A percentile compares a stretch with the other conserved stretches of the same genome.
phyloP scores from a whole-genome alignment of 2,113 vertebrate genomes.

The Panthera uncia region DNA sequence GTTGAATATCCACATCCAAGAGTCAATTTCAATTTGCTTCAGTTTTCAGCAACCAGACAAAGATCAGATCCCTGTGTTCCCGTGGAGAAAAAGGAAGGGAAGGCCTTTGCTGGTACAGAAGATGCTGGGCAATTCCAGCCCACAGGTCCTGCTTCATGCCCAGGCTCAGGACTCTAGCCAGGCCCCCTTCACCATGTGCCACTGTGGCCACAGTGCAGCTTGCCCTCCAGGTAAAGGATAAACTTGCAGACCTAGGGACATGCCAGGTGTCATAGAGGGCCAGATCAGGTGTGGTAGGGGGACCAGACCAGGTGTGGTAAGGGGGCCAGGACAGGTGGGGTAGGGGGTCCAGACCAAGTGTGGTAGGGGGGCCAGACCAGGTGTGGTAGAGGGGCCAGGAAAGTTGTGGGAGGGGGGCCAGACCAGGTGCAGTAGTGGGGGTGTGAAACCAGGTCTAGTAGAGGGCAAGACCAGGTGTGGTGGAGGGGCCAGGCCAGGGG shows the following conservation, averaged over 20 bases:
- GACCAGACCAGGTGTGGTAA: neutral
- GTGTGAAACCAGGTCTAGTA: neutral
- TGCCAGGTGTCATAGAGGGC: neutral
- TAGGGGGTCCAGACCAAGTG: neutral
- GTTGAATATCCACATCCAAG: neutral
- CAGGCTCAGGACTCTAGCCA: neutral
- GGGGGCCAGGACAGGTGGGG: neutral
- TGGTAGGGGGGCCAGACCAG: neutral
- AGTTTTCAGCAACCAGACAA: neutral
- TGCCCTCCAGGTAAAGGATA: neutral
- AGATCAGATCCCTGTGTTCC: neutral
- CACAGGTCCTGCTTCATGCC: neutral
- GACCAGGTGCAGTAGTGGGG: too few species aligned
- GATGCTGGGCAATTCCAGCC: rapidly evolving
- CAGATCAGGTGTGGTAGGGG: neutral
- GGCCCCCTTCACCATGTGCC: rapidly evolving
- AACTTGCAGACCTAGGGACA: neutral
- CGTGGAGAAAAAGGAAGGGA: neutral
- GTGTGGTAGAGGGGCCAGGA: neutral
- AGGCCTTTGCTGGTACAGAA: neutral
- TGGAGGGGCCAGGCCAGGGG: too few species aligned
- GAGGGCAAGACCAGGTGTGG: neutral
- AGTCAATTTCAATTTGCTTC: neutral
- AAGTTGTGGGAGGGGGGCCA: too few species aligned
- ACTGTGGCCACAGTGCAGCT: neutral